Base-by-base conservation (phyloP, 35 echinoderm and acorn worm species). In the Anneissia japonica region DNA sequence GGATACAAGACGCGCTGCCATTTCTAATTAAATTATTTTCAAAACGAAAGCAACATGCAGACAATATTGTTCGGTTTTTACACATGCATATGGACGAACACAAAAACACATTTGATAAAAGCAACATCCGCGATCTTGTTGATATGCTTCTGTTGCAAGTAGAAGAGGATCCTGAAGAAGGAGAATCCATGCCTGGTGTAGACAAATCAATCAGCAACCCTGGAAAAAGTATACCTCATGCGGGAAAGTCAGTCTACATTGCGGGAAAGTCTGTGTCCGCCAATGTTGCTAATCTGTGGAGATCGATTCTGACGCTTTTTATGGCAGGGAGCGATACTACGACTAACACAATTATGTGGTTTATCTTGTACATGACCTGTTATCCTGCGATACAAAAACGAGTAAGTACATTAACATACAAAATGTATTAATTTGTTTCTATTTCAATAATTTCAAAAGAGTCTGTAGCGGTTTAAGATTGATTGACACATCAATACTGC, bases 281-380 rank as follows among this genome's bases (percentile, higher is more conserved):
- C 4, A 14, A 43, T 43, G 14, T 4, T 6, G 40, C 4, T 43
- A 6, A 4, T 43, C 40, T 43, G 14, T 84, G 79, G 85, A 29
- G 90, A 31, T 3, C 55, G 28, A 34, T 92, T 55, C 45, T 88
- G 35, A 74, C 83, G 30, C 31, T 92, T 6, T 92, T 92, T 72
- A 34, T 81, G 34, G 90, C 90, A 32, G 90, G 90, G 16, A 92
- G 85, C 0, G 90, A 92, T 32, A 92, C 90, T 14, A 83, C 90
- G 2, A 83, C 90, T 0, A 88, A 92, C 33, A 88, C 90, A 11
- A 35, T 92, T 14, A 37, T 92, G 40, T 92, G 87, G 72, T 40
- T 29, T 23, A 31, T 92, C 17, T 28, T 87, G 32, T 75, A 77
- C 30, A n/a, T 81, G 3, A 77, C 80, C 0, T 35, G 83, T n/a